Base-by-base conservation (phyloP, 2,888 invertebrate species). In the Endotricha flammealis region DNA sequence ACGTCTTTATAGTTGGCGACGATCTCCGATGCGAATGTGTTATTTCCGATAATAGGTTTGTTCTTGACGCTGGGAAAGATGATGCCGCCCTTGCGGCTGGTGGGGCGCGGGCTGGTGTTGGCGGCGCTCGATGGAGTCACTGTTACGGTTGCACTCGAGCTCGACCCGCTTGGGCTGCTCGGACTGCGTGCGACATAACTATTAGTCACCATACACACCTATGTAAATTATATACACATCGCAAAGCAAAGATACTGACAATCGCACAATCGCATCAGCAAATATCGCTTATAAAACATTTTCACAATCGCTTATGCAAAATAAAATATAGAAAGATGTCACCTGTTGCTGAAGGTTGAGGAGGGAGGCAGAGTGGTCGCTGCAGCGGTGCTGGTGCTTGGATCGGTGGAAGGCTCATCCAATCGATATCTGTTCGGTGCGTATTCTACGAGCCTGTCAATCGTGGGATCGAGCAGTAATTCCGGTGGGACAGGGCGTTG, bases 11-110 rank as follows among this genome's bases (percentile, higher is more conserved):
- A 89, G 77, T 89, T 91, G 51, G 91, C 89, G 50, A 93, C 87
- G 57, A 92, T 87, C 64, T 95, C 95, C 6, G 92, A 92, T 29
- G 93, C 89, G 72, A 95, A 94, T 31, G 94, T 94, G 48, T 93
- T 92, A 82, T 95, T 95, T 37, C 93, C 92, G 42, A 93, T 91
- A 48, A 93, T 91, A 12, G 96, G 95, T 57, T 96, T 96, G 75
- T 95, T 95, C 80, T 95, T 95, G 33, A 95, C 93, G 68, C 95
- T 95, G 6, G 96, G 96, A 80, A 96, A 96, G 71, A 96, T 95
- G 56, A 96, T 91, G 40, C 94, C 94, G 23, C 94, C 93, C 76
- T 94, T 95, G 46, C 94, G 89, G 40, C 65, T 73, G 48, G 69
- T 48, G 39, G 78, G 72, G 33, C 89, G 89, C 24, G 88, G 76